These are phyloP conservation scores for Lepilemur septentrionalis DNA, from an alignment of 2,797 vertebrate genomes.

Conservation along the genomic window DNA sequence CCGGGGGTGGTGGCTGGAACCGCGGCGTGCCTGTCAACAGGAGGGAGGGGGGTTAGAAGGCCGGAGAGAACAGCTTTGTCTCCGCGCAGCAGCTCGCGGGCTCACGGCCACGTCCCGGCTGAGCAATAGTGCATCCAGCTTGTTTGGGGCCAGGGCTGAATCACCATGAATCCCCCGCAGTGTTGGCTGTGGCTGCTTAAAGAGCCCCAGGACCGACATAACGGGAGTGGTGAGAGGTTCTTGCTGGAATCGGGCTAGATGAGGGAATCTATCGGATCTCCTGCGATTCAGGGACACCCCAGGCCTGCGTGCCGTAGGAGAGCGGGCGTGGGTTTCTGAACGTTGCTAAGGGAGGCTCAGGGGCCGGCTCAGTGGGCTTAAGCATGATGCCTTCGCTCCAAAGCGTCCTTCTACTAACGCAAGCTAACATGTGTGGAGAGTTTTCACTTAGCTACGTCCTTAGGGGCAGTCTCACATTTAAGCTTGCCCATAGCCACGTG, in stretches of 20 bases:
- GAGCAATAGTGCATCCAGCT: slow-evolving; percentile 44
- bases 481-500: rapidly evolving
- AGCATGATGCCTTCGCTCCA: not conserved
- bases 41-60: slow-evolving; percentile 13
- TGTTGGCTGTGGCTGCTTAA: slow-evolving; percentile 60
- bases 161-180: slow-evolving; percentile 67
- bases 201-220: slow-evolving; percentile 39
- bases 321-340: not conserved
- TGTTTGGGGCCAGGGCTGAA: slow-evolving; percentile 64
- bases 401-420: not conserved
- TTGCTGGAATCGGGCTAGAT: not conserved
- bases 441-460: not conserved
- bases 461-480: not conserved
- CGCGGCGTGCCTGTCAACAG: not conserved
- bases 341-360: not conserved
- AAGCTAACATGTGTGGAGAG: not conserved
- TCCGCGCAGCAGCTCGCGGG: not conserved
- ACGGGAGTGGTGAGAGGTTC: not conserved
- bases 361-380: not conserved
- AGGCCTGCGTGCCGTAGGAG: not conserved
- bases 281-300: not conserved
- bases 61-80: slow-evolving; percentile 41
- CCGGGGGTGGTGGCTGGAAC: not conserved
- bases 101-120: slow-evolving; percentile 58
- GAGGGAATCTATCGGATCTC: not conserved